Evolutionary conservation across 2,888 invertebrate species (phyloP), one percentile per base, ranked within the genome.

Genomic region (Tinea trinotella): DNA sequence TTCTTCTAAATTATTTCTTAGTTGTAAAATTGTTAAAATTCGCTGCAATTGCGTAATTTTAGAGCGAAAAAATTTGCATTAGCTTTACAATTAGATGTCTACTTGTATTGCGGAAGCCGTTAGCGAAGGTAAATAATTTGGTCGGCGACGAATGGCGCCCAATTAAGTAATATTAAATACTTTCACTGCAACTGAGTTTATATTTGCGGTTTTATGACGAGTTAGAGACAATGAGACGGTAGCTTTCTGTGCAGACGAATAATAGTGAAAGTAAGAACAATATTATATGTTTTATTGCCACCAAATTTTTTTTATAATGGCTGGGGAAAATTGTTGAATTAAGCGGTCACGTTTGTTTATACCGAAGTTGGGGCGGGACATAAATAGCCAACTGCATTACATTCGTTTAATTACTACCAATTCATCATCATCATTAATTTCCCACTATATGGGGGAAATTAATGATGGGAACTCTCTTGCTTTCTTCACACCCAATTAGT

Each of bases 111-210:
- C 62, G 62, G 64, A 62, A 67, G 63, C 60, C 56, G 59, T 56
- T 56, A 60, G 59, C 61, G 17, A 15, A 24, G 65, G 65, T 64
- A 68, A 60, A 62, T 71, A 72, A 71, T 19, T 72, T 71, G 67
- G 62, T 62, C 59, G 55, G 52, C 63, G 55, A 53, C 63, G 61
- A 34, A 17, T 19, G 13, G 58, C 60, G 60, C 62, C 64, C 68
- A 71, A 73, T 74, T 70, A 72, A 67, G 57, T 71, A 56, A 61
- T 62, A 68, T 71, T 68, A 66, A 62, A 65, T 66, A 71, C 74
- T 75, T 76, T 75, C 72, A 68, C 68, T 66, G 52, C 64, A 66
- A 67, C 65, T 62, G 62, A 62, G 64, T 68, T 68, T 64, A 65
- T 70, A 65, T 71, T 68, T 60, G 62, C 65, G 60, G 64, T 67